phyloP scores from a whole-genome alignment of 2,888 invertebrate genomes.

The Caenorhabditis afra region DNA sequence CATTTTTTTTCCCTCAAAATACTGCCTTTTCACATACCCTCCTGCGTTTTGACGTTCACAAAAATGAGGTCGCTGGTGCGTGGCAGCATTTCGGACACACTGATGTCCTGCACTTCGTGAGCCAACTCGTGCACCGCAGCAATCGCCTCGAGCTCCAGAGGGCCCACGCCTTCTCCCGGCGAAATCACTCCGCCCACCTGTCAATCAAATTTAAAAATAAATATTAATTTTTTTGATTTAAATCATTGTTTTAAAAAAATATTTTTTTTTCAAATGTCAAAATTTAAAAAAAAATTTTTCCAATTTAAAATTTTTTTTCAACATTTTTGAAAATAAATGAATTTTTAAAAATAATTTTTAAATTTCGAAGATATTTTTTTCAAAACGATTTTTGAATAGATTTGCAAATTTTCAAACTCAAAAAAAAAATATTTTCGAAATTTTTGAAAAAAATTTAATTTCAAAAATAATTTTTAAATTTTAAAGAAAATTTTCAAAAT shows the following conservation, averaged over 20 bases:
- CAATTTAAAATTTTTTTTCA: constrained; percentile 1
- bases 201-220: not conserved
- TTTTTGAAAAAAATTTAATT: too few species aligned
- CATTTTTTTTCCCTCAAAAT: too few species aligned
- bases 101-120: constrained; percentile 84
- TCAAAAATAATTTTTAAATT: too few species aligned
- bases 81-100: constrained; percentile 84
- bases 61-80: constrained; percentile 85
- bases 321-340: not conserved
- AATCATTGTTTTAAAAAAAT: not conserved
- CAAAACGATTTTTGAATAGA: too few species aligned
- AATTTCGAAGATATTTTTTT: not conserved
- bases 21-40: constrained; percentile 83
- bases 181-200: constrained; percentile 65
- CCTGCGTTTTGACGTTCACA: constrained; percentile 88
- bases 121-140: constrained; percentile 88
- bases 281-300: not conserved
- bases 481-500: too few species aligned
- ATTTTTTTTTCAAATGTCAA: not conserved
- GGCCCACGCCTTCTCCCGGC: constrained; percentile 67
- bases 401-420: too few species aligned
- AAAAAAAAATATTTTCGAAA: too few species aligned
- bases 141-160: constrained; percentile 84
- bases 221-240: not conserved
- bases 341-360: too few species aligned